Evolutionary conservation across 2,888 invertebrate genomes (phyloP), one percentile per base, ranked within the genome.

Genomic region (Coelinius sp.): DNA sequence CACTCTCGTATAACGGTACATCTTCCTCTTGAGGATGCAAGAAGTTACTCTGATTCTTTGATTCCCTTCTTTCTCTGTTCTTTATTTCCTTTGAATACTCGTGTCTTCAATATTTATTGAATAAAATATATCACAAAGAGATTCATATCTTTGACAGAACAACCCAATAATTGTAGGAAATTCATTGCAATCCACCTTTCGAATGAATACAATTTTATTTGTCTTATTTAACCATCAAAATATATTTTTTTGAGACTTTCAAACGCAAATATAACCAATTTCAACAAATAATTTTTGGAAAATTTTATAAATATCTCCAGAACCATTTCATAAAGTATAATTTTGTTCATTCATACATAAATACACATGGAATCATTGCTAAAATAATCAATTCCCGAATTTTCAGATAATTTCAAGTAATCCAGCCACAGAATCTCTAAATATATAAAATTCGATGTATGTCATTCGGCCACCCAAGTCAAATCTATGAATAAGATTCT

Each of bases 1-100:
- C 56, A 56, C 56, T 56, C 17, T 56, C 27, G 27, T 31, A 5
- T 56, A 56, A 56, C 56, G 56, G 56, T 56, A 56, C 56, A 31
- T 56, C 31, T 17, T 27, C 31, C 56, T 17, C 56, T 56, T 31
- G 17, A 27, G 56, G 20, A 56, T 56, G 31, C 25, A 31, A 56
- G 27, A 56, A 56, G 27, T 56, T 31, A 56, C 27, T 56, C 56
- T 56, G 14, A 5, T 27, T 49, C 46, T 49, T 56, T 25, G 27
- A 27, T 56, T 56, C 56, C 12, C 31, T 56, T 27, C n/a, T 56
- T 31, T 14, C 17, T 6, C 56, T 27, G 17, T 31, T 56, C 27
- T 56, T 56, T 31, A 31, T 59, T 20, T 35, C 20, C 17, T 59
- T 31, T 17, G 1, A 31, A 59, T n/a, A 59, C 35, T 59, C 3